These are phyloP conservation scores for Aricia agestis DNA, from an alignment of 1,140 invertebrate genomes.

Conservation along the genomic window DNA sequence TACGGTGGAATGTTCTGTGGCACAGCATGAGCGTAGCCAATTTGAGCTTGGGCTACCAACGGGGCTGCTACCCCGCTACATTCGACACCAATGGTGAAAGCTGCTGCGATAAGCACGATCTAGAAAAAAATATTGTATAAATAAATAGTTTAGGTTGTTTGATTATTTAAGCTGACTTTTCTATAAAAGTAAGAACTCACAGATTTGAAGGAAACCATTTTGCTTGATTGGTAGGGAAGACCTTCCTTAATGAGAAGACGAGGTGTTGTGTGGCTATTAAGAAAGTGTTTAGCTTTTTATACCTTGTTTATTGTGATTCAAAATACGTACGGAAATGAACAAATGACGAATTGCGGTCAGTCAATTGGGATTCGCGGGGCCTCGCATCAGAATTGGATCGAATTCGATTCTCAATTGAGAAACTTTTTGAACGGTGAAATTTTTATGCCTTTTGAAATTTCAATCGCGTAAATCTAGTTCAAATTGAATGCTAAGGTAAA, in stretches of 20 bases:
- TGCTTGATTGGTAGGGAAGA: constrained; percentile 53
- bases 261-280: constrained; percentile 53
- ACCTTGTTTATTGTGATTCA: constrained; percentile 65
- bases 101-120: constrained; percentile 62
- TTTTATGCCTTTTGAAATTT: constrained; percentile 30
- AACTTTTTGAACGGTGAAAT: constrained; percentile 58
- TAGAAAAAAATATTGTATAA: constrained; percentile 28
- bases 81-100: constrained; percentile 59
- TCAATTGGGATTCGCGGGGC: constrained; percentile 64
- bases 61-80: constrained; percentile 60
- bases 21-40: constrained; percentile 63
- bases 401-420: too few species aligned
- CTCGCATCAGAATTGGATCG: constrained; percentile 67
- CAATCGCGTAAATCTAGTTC: constrained; percentile 1
- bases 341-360: constrained; percentile 59
- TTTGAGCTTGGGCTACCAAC: constrained; percentile 52
- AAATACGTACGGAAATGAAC: constrained; percentile 56
- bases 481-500: neutral
- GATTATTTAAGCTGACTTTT: too few species aligned
- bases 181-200: constrained; percentile 41
- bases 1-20: constrained; percentile 77
- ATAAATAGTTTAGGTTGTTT: too few species aligned
- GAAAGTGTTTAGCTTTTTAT: constrained; percentile 63
- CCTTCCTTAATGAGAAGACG: constrained; percentile 65
- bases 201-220: constrained; percentile 71